Percentiles rank a stretch among this genome's conserved stretches.
Evolutionary conservation across 2,888 invertebrate species (phyloP).

Genomic region (Mesodorylaimus sp.): DNA sequence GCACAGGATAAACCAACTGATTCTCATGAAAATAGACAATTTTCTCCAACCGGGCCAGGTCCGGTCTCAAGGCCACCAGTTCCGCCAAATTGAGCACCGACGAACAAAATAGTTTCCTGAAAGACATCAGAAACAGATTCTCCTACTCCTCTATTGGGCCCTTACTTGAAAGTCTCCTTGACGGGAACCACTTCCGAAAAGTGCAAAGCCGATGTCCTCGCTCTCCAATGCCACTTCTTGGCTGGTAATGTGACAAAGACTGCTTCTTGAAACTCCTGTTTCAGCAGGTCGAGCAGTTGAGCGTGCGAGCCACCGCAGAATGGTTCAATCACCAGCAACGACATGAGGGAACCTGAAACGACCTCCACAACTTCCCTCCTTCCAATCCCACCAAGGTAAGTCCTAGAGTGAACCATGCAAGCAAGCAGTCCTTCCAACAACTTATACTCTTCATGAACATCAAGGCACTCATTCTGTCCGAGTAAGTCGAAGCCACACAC

Average conservation of each 20-base stretch:
- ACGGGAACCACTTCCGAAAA: conserved; percentile 44
- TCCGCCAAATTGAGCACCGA: conserved; percentile 52
- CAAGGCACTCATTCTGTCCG: too few relatives aligned
- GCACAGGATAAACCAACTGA: conserved; percentile 51
- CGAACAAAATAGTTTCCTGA: conserved; percentile 46
- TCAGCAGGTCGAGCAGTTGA: conserved; percentile 42
- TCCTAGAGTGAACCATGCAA: too few relatives aligned
- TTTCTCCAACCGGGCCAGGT: conserved; percentile 43
- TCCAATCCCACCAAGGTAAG: too few relatives aligned
- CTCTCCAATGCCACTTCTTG: conserved; percentile 55
- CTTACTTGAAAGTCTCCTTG: conserved; percentile 10
- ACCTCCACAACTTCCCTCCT: too few relatives aligned
- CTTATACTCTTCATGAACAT: too few relatives aligned
- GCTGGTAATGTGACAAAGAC: conserved; percentile 3
- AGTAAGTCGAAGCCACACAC: too few relatives aligned
- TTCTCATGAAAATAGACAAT: conserved; percentile 60
- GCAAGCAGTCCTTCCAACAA: too few relatives aligned
- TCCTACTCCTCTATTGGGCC: not conserved
- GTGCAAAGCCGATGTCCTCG: conserved; percentile 47
- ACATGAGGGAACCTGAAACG: too few relatives aligned
- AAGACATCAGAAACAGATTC: conserved; percentile 17
- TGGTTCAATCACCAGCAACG: conserved; percentile 50
- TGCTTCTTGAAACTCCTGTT: conserved; percentile 12
- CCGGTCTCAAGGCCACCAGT: conserved; percentile 47
- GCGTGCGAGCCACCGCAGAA: conserved; percentile 55